A percentile compares a stretch with the other conserved stretches of the same genome.
Evolutionary conservation across 1,140 invertebrate species (phyloP).

Genomic region (Brachionus plicatilis): DNA sequence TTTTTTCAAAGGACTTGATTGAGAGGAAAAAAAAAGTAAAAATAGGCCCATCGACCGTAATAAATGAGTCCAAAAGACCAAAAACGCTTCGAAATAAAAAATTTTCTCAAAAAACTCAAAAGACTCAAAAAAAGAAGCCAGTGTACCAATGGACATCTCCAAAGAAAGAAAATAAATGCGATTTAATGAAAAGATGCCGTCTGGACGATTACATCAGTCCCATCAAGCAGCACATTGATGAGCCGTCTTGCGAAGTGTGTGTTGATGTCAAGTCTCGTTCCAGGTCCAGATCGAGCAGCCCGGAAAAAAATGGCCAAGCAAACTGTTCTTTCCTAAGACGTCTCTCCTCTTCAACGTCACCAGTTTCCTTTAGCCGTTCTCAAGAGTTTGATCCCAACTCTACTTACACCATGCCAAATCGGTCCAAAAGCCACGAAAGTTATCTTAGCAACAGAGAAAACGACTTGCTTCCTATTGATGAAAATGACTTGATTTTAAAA

Average conservation of each 20-base stretch:
- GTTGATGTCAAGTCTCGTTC: background rate
- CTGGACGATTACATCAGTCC: background rate
- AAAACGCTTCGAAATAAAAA: background rate
- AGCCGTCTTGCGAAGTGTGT: background rate
- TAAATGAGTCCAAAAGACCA: background rate
- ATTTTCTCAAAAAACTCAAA: too few species aligned
- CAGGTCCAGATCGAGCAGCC: background rate
- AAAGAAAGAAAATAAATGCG: background rate
- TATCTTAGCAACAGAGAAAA: background rate
- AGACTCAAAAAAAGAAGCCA: background rate
- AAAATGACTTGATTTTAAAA: slow-evolving; percentile 12
- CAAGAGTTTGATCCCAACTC: background rate
- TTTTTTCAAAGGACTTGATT: background rate
- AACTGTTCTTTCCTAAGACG: slow-evolving; percentile 6
- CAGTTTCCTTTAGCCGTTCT: background rate
- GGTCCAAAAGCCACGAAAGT: slow-evolving; percentile 17
- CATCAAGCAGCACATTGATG: background rate
- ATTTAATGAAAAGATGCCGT: background rate
- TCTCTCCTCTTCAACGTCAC: background rate
- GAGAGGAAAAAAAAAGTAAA: slow-evolving; percentile 24
- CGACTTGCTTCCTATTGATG: background rate
- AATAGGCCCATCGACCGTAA: background rate
- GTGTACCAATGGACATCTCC: background rate
- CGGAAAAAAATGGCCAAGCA: background rate
- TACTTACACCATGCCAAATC: background rate